A percentile compares a stretch with the other conserved stretches of the same genome.
Conservation (phyloP, 2,888 invertebrate genomes). For the Melieria picta region DNA sequence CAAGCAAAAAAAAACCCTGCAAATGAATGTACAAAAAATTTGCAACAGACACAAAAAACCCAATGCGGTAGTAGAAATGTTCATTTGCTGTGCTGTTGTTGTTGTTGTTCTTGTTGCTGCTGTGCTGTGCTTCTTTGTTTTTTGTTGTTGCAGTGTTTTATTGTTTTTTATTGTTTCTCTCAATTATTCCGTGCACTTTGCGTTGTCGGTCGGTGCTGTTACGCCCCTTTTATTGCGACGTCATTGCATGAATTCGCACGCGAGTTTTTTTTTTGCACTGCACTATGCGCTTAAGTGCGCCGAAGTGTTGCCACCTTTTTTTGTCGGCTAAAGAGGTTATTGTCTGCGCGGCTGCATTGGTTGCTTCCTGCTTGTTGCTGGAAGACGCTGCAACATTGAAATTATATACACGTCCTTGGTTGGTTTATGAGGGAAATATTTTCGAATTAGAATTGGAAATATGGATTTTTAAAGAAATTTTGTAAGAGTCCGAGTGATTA, state of each 20-base stretch:
- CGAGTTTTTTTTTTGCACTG: constrained; percentile 30
- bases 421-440: no score
- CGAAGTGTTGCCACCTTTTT: constrained; percentile 25
- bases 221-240: constrained; percentile 37
- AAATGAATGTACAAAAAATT: constrained; percentile 10
- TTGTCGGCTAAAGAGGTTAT: background rate
- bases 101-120: background rate
- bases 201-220: background rate
- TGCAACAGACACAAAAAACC: background rate
- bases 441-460: no score
- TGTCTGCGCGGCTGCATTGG: no score
- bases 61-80: constrained; percentile 25
- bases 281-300: constrained; percentile 5
- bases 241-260: constrained; percentile 40
- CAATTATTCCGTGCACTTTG: constrained; percentile 9
- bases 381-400: no score
- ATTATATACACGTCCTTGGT: no score
- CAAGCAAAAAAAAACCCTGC: constrained; percentile 10
- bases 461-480: no score
- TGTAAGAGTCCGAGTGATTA: no score
- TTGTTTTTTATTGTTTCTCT: constrained; percentile 17
- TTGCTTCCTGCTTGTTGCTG: no score
- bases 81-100: background rate
- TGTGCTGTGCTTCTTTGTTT: constrained; percentile 6
- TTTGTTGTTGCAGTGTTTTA: constrained; percentile 18